Evolutionary conservation across 2,797 vertebrate genomes (phyloP), one percentile per base, ranked within the genome.

Genomic region (Amazona ochrocephala): DNA sequence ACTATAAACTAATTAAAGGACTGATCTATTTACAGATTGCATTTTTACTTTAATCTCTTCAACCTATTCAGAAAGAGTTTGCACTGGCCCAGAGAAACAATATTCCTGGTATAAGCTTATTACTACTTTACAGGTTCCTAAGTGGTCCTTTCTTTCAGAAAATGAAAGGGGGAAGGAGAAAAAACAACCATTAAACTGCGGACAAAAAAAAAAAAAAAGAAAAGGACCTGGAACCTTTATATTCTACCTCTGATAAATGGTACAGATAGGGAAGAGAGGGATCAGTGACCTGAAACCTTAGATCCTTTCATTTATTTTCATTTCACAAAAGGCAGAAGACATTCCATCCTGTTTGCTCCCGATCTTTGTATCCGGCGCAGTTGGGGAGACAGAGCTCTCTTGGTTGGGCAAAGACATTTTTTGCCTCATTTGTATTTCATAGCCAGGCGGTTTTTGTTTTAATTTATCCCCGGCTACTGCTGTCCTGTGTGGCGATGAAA

Each of bases 221-320:
- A 84, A 87, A 74, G 51, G 89, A 94, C 83, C 88, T 94, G 90
- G 82, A 97, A 94, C 83, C 92, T 96, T 96, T 96, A 93, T 94
- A 93, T 95, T 85, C 92, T 95, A 94, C 93, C 95, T 96, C 95
- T 50, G 96, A 96, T 96, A 96, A 96, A 97, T 97, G 96, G 95
- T 95, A 95, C 91, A 96, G 96, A 97, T 96, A 97, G 96, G 94
- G 68, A 92, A 95, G 94, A 94, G 84, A 96, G 93, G 86, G 93
- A 96, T 96, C 95, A 96, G 90, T 97, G 96, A 96, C 95, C 90
- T 96, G 97, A 97, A 97, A 97, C 96, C 96, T 96, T 97, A 96
- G 96, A 96, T 96, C 96, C 95, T 94, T 96, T 97, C 92, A 97
- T 97, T 97, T 97, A 96, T 96, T 97, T 97, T 97, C 95, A 95